Conservation (phyloP, 1,140 invertebrate species). For the Triops longicaudatus region DNA sequence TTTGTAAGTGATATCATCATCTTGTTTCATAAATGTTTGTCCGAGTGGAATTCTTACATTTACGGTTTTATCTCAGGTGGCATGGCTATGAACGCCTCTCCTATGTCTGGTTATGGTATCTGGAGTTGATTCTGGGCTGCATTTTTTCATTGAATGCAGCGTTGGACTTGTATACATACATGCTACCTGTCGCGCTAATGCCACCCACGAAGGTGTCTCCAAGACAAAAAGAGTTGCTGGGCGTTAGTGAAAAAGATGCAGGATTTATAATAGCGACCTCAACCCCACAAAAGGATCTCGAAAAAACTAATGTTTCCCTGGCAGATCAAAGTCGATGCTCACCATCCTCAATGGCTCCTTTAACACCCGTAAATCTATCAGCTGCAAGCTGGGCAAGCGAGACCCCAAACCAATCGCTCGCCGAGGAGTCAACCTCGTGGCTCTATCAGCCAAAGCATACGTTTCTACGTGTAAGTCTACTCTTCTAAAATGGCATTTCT, state of each 20-base stretch:
- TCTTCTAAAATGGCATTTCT: no score
- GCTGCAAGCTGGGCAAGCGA: neutral
- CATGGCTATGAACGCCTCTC: neutral
- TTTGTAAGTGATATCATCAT: neutral
- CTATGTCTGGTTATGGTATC: neutral
- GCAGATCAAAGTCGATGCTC: neutral
- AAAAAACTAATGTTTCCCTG: neutral
- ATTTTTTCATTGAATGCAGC: neutral
- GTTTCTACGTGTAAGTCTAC: neutral
- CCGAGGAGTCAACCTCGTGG: neutral
- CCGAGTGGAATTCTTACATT: no score
- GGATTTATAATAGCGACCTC: neutral
- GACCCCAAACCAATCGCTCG: neutral
- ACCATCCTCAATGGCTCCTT: neutral
- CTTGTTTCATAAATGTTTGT: no score
- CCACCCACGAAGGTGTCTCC: neutral
- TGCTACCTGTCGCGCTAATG: neutral
- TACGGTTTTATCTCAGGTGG: neutral
- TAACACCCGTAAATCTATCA: neutral
- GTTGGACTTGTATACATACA: neutral
- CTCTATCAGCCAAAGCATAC: neutral
- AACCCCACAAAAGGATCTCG: neutral
- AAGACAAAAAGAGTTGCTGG: neutral
- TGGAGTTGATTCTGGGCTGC: neutral
- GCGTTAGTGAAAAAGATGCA: neutral